phyloP scores from a whole-genome alignment of 2,797 vertebrate genomes.

The Urophycis tenuis region DNA sequence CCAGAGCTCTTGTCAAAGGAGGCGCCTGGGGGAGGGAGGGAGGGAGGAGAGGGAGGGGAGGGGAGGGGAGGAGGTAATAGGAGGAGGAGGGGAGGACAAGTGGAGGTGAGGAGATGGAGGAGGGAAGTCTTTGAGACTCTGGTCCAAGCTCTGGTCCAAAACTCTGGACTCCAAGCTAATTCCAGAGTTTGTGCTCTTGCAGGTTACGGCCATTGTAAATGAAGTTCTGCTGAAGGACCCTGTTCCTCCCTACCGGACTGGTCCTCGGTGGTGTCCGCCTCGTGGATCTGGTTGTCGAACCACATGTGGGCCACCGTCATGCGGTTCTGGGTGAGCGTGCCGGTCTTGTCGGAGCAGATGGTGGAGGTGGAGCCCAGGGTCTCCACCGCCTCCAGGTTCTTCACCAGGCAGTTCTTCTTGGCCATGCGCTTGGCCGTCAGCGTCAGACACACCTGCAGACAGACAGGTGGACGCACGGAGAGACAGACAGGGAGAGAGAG shows the following conservation, averaged over 20 bases:
- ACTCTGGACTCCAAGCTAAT: no score
- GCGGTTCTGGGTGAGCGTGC: constrained; percentile 87
- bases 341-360: constrained; percentile 89
- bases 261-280: constrained; percentile 88
- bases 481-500: background rate
- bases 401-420: constrained; percentile 94
- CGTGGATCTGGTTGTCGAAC: constrained; percentile 92
- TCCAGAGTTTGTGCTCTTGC: no score
- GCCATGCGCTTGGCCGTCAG: constrained; percentile 98
- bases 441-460: constrained; percentile 85
- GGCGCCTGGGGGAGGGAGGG: constrained; percentile 66
- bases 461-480: background rate
- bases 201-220: background rate
- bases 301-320: constrained; percentile 94
- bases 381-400: constrained; percentile 93
- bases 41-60: background rate
- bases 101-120: no score
- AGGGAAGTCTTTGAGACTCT: no score
- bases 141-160: no score
- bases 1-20: constrained; percentile 88
- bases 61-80: no score
- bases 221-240: no score
- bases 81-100: no score
- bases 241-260: constrained; percentile 72
- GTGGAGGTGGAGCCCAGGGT: constrained; percentile 91